These are phyloP conservation scores for Amphipoea lucens DNA, from an alignment of 2,888 invertebrate genomes.

Conservation along the genomic window DNA sequence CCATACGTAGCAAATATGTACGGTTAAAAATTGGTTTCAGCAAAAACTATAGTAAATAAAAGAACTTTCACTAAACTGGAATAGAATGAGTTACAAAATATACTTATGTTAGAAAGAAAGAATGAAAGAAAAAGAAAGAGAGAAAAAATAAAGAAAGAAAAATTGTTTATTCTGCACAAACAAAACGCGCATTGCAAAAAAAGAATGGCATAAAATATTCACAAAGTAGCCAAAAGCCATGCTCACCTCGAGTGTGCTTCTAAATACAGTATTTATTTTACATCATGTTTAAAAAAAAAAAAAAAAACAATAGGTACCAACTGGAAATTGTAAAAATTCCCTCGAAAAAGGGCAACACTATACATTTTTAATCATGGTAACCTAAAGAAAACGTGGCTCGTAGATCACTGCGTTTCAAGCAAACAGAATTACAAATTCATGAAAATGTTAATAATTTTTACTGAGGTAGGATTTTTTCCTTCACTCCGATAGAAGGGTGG, in stretches of 20 bases:
- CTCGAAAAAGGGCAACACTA: slow-evolving; percentile 60
- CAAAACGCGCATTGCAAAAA: not conserved
- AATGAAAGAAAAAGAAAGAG: too few species aligned
- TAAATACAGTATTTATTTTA: not conserved
- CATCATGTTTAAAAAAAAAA: not conserved
- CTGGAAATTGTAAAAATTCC: slow-evolving; percentile 47
- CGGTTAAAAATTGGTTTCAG: slow-evolving; percentile 3
- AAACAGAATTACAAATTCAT: slow-evolving; percentile 83
- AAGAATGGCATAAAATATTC: too few species aligned
- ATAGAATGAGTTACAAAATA: not conserved
- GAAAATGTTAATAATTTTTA: slow-evolving; percentile 85
- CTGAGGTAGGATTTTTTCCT: slow-evolving; percentile 75
- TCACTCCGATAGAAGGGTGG: slow-evolving; percentile 77
- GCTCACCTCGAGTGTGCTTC: not conserved
- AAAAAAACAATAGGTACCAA: slow-evolving; percentile 33
- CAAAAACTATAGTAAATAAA: not conserved
- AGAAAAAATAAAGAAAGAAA: too few species aligned
- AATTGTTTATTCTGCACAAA: too few species aligned
- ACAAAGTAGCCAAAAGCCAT: not conserved
- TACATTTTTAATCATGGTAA: slow-evolving; percentile 73
- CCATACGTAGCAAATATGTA: too few species aligned
- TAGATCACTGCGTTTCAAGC: slow-evolving; percentile 72
- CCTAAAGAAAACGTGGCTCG: slow-evolving; percentile 69
- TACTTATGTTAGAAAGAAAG: not conserved
- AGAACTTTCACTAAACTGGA: not conserved